Percentiles rank a stretch among this genome's conserved stretches.
Conservation (phyloP, 2,797 vertebrate species). For the Triplophysa yarkandensis region DNA sequence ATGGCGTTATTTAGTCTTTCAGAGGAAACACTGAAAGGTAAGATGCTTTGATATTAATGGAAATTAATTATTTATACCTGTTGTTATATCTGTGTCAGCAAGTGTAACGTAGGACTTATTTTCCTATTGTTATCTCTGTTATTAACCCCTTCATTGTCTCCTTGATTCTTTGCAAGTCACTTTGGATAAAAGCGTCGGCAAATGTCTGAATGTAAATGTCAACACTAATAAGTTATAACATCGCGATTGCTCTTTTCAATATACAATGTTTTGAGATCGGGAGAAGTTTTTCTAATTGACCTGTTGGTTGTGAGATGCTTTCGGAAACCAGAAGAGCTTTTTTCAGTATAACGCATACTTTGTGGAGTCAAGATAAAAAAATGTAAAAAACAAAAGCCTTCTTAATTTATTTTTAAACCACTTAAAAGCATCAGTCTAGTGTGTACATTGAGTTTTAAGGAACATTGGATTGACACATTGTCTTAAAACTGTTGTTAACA, state of each 20-base stretch:
- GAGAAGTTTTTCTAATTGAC: not conserved
- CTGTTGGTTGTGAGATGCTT: not conserved
- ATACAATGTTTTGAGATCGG: not conserved
- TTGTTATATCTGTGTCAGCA: too few species aligned
- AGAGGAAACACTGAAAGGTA: conserved; percentile 90
- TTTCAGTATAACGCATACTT: too few species aligned
- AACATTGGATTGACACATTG: not conserved
- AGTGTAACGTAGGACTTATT: too few species aligned
- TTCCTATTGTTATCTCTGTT: too few species aligned
- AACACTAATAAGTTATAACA: conserved; percentile 41
- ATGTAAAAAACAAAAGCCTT: too few species aligned
- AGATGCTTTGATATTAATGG: conserved; percentile 59
- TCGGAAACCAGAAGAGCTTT: too few species aligned
- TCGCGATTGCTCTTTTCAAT: conserved; percentile 1
- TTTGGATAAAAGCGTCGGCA: too few species aligned
- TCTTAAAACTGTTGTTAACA: not conserved
- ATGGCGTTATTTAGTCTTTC: conserved; percentile 94
- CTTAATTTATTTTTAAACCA: too few species aligned
- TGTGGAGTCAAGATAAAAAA: too few species aligned
- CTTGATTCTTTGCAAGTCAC: too few species aligned
- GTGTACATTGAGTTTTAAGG: not conserved
- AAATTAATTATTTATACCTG: too few species aligned
- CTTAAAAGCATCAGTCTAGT: not conserved
- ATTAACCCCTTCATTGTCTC: too few species aligned
- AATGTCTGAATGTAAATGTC: conserved; percentile 58